Base-by-base conservation (phyloP, 2,113 vertebrate genomes). In the Steatornis caripensis region DNA sequence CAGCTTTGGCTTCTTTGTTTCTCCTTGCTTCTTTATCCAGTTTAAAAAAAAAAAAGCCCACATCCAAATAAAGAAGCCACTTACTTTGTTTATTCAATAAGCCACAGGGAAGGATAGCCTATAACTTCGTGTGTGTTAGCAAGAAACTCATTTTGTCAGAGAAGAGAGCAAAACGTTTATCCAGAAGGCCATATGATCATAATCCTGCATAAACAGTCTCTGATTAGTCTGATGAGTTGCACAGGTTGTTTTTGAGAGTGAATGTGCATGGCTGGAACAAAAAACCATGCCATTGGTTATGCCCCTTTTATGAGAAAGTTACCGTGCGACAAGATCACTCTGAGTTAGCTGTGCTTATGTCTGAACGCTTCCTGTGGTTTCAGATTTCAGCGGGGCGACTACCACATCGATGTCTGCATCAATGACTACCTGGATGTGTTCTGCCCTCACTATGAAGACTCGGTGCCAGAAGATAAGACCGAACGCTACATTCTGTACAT, bases 341-440 rank as follows among this genome's bases (percentile, higher is more conserved):
- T 90, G 46, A 81, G n/a, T 64, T 84, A 84, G 70, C 41, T 62
- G 20, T 86, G 51, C 68, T 93, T 68, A 87, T 0, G 0, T 94
- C 78, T 96, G 39, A 84, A 83, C 32, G 92, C 46, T 54, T 87
- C 20, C 23, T 97, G 65, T 97, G 65, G 68, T 95, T 97, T 74
- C 98, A 99, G 99, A 98, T 99, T 99, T 97, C 98, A 99, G 65
- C 98, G 98, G 83, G 99, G 99, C 1, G 99, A 99, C 97, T 99
- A 99, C 97, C 99, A 99, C 98, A 99, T 99, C 0, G 99, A 99
- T 21, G 99, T 99, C 83, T 99, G 99, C 93, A 99, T 99, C 97
- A 99, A 99, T 53, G 99, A 99, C 98, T 99, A 99, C 97, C 98
- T 99, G 97, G 99, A 99, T 77, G 99, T 99, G 60, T 99, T 99